Evolutionary conservation across 2,797 vertebrate species (phyloP).

Genomic region (Acanthopagrus latus): DNA sequence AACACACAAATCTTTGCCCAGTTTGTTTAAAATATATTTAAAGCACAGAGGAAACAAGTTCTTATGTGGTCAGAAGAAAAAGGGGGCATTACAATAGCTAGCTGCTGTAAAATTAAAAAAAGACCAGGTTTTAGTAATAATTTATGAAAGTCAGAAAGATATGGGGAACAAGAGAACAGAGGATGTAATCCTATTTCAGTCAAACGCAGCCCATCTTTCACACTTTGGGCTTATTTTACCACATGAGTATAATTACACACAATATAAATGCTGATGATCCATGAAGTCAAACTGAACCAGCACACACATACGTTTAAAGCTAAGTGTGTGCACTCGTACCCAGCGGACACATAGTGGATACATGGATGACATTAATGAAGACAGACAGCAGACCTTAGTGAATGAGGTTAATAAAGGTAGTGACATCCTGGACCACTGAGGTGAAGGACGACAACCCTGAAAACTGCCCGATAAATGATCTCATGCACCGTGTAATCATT

Average conservation of each 20-base stretch:
- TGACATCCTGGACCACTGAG: slow-evolving; percentile 17
- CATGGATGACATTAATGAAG: slow-evolving; percentile 42
- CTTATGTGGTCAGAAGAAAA: slow-evolving; percentile 24
- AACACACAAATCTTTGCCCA: not conserved
- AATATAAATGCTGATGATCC: slow-evolving; percentile 18
- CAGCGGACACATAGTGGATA: slow-evolving; percentile 23
- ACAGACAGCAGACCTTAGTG: slow-evolving; percentile 21
- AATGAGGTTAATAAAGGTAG: slow-evolving; percentile 50
- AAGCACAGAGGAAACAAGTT: not conserved
- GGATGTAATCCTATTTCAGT: slow-evolving; percentile 25
- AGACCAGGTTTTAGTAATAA: slow-evolving; percentile 45
- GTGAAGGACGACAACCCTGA: slow-evolving; percentile 16
- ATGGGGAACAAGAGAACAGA: slow-evolving; percentile 32
- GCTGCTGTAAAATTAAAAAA: slow-evolving; percentile 45
- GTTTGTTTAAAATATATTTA: slow-evolving; percentile 19
- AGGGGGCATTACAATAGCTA: slow-evolving; percentile 12
- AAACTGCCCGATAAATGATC: slow-evolving; percentile 22
- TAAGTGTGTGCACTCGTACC: not conserved
- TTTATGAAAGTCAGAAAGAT: slow-evolving; percentile 36
- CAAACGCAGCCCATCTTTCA: slow-evolving; percentile 5
- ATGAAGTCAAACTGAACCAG: slow-evolving; percentile 14
- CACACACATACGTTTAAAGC: slow-evolving; percentile 1
- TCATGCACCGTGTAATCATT: not conserved
- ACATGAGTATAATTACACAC: slow-evolving; percentile 21
- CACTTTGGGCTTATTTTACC: slow-evolving; percentile 24